Evolutionary conservation across 1,140 invertebrate genomes (phyloP).

Genomic region (Chlorops oryzae): DNA sequence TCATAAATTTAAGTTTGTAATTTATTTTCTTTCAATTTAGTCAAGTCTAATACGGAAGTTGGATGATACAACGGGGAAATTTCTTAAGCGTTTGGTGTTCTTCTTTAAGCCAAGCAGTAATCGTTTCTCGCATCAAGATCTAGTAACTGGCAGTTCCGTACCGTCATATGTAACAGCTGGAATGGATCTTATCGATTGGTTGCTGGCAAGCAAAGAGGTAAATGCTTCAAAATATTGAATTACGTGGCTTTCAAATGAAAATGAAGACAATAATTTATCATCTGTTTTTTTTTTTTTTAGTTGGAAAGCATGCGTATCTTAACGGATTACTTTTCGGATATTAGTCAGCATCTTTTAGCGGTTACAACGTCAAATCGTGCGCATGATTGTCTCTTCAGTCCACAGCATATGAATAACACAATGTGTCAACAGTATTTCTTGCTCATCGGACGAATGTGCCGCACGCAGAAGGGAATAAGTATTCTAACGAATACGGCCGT

Average conservation of each 20-base stretch:
- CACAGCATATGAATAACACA: constrained; percentile 77
- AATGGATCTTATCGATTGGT: constrained; percentile 70
- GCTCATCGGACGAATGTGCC: constrained; percentile 80
- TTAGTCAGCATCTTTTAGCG: constrained; percentile 67
- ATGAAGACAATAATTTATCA: background rate
- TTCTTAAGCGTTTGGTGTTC: constrained; percentile 73
- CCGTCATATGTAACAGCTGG: constrained; percentile 65
- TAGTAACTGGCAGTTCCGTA: constrained; percentile 49
- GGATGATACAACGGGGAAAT: constrained; percentile 70
- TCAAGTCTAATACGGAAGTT: constrained; percentile 53
- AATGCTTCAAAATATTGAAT: constrained; percentile 3
- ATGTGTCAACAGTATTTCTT: constrained; percentile 92
- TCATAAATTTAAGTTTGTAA: background rate
- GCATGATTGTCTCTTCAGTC: constrained; percentile 84
- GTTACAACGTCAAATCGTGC: constrained; percentile 68
- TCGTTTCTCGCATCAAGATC: constrained; percentile 71
- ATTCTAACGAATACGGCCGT: constrained; percentile 72
- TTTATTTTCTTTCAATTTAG: constrained; percentile 15
- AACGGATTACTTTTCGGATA: constrained; percentile 73
- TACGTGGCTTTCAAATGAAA: background rate
- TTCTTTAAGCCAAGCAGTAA: constrained; percentile 85
- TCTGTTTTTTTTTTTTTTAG: constrained; percentile 23
- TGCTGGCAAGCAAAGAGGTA: constrained; percentile 58
- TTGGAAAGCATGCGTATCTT: constrained; percentile 59
- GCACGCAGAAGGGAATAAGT: constrained; percentile 63